Percentiles rank a stretch among this genome's conserved stretches.
Conservation (phyloP, 2,888 invertebrate genomes). For the Myopa testacea region DNA sequence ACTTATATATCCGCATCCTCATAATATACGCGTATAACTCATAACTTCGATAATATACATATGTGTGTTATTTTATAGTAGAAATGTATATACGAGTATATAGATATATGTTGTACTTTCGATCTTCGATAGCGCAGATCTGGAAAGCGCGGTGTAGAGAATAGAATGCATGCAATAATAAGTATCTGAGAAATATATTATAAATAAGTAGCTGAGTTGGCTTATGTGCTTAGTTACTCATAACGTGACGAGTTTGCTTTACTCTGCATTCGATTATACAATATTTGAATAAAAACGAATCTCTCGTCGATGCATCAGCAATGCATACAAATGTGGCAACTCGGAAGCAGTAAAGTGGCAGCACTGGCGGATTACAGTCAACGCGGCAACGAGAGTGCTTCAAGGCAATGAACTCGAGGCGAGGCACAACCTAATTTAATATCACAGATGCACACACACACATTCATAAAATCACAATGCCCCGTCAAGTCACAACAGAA, state of each 20-base stretch:
- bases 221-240: constrained; percentile 28
- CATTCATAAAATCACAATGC: constrained; percentile 27
- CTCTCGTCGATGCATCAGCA: constrained; percentile 25
- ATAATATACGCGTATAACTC: constrained; percentile 11
- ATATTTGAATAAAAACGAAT: constrained; percentile 37
- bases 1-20: constrained; percentile 20
- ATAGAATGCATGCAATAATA: too few relatives aligned
- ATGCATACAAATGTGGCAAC: constrained; percentile 29
- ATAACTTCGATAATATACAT: too few relatives aligned
- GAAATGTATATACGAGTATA: too few relatives aligned
- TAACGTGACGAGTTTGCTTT: constrained; percentile 42
- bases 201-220: background rate
- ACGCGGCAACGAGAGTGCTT: constrained; percentile 35
- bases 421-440: constrained; percentile 7
- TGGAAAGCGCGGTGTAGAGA: too few relatives aligned
- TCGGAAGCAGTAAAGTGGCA: background rate
- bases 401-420: constrained; percentile 37
- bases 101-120: too few relatives aligned
- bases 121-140: too few relatives aligned
- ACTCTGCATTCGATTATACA: constrained; percentile 38
- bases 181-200: too few relatives aligned
- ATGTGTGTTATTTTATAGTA: too few relatives aligned
- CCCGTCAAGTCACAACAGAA: constrained; percentile 12
- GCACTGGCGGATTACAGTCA: background rate
- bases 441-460: background rate